These are phyloP conservation scores for Podarcis raffonei DNA, from an alignment of 2,113 vertebrate species.

Conservation along the genomic window DNA sequence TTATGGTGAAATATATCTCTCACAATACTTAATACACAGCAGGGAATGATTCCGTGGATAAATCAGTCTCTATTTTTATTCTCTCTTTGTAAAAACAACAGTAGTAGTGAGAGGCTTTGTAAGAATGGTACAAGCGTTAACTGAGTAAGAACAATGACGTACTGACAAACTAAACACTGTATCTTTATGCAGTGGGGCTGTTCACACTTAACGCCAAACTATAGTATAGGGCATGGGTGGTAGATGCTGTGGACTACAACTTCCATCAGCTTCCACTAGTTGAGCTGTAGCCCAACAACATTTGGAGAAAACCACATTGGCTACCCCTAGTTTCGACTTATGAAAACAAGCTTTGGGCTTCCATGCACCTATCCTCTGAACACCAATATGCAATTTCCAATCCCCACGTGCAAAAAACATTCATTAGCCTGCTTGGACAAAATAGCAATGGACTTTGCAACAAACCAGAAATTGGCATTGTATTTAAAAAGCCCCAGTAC, in stretches of 20 bases:
- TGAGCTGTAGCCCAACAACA: too few relatives aligned
- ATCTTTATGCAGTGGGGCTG: neutral
- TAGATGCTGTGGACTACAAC: too few relatives aligned
- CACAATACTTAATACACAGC: neutral
- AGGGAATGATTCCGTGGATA: neutral
- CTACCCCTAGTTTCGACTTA: neutral
- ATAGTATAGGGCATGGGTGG: too few relatives aligned
- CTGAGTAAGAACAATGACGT: neutral
- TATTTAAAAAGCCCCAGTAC: neutral
- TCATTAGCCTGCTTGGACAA: neutral
- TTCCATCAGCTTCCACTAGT: too few relatives aligned
- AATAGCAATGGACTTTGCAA: neutral
- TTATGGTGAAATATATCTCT: neutral
- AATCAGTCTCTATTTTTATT: neutral
- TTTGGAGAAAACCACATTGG: too few relatives aligned
- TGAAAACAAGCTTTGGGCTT: neutral
- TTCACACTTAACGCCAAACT: neutral
- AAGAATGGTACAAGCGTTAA: neutral
- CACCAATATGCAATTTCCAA: neutral
- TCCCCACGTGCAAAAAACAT: neutral
- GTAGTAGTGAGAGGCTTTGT: neutral
- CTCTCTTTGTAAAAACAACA: neutral
- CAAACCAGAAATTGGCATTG: neutral
- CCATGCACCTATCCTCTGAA: neutral
- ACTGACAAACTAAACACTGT: neutral